Evolutionary conservation across 2,113 vertebrate genomes (phyloP), one percentile per base, ranked within the genome.

Genomic region (Xiphophorus hellerii): DNA sequence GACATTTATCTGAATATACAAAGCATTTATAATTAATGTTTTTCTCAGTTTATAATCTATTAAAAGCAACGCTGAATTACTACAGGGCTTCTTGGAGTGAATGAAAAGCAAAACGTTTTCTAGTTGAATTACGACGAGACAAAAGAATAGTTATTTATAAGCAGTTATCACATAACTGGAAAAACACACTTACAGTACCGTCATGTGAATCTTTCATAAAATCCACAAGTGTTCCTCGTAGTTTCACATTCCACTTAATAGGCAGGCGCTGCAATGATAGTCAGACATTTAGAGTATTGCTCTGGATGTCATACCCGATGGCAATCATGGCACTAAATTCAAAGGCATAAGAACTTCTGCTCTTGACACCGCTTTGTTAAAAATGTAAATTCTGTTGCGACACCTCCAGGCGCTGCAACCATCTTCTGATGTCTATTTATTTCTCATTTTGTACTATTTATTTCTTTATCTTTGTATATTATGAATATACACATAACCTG

Each of bases 151-250:
- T 63, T 62, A 37, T 22, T 27, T 14, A 69, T 68, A 5, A 51
- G 29, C n/a, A 51, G 28, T 78, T 63, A 68, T 25, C 64, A 68
- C 29, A 42, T 7, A n/a, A 28, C 61, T 63, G 62, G 39, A 48
- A 58, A 35, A 69, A 27, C 9, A 62, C 7, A 74, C 70, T 62
- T 27, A 60, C 74, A 44, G 17, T 39, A 61, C 60, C 33, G 64
- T 66, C 61, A 65, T 73, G 54, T 30, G 69, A 67, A 2, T 71
- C 33, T 44, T 60, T 60, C 62, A 66, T 30, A 25, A 31, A 42
- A 71, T 54, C 33, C 5, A 35, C 1, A 28, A 65, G 48, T 48
- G 13, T 64, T 66, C 27, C 27, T 17, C 5, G 65, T 25, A 14
- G 11, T 8, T 30, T 39, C 7, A 20, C 5, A 35, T 30, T 60